Base-by-base conservation (phyloP, 2,797 vertebrate species). In the Mionectes olivaceus region DNA sequence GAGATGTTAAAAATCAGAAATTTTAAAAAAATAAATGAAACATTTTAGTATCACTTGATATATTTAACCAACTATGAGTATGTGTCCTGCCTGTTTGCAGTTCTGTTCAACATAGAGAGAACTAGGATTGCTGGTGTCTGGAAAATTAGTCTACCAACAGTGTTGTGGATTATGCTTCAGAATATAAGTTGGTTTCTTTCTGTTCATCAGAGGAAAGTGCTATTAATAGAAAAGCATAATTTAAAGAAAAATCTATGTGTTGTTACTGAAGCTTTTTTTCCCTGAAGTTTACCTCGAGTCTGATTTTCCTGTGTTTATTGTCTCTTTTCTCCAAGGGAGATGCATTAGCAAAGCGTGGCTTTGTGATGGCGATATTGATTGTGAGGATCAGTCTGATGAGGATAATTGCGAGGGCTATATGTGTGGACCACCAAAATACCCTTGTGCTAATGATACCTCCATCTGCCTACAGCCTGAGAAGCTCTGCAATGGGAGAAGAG, bases 291-390 rank as follows among this genome's bases (percentile, higher is more conserved):
- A 35, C 73, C 86, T 89, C 65, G n/a, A 49, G 67, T 91, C 95
- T 97, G 91, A 97, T 96, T 96, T 78, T 78, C 18, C 70, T 95
- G 64, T 93, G 78, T 95, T 79, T 95, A 71, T 70, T 97, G 97
- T 98, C 87, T 98, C 71, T 97, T 98, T 96, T 96, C 89, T 93
- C 96, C 81, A 96, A 99, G 99, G 99, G 96, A 99, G 99, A 98
- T 99, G 99, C 95, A 99, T 99, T 98, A 99, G 99, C 96, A 99
- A 99, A 98, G 99, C 99, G 78, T 99, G 99, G 99, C 98, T 99
- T 22, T 99, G 99, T 95, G 99, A 99, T 90, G 99, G 99, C 64
- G 99, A 99, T 97, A 98, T 99, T 23, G 99, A 99, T 97, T 99
- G 99, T 94, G 99, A 99, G 95, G 99, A 99, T 98, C 99, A 98